Percentiles rank a stretch among this genome's conserved stretches.
Evolutionary conservation across 64 coral and sea anemone species (phyloP).

Genomic region (Pocillopora verrucosa): DNA sequence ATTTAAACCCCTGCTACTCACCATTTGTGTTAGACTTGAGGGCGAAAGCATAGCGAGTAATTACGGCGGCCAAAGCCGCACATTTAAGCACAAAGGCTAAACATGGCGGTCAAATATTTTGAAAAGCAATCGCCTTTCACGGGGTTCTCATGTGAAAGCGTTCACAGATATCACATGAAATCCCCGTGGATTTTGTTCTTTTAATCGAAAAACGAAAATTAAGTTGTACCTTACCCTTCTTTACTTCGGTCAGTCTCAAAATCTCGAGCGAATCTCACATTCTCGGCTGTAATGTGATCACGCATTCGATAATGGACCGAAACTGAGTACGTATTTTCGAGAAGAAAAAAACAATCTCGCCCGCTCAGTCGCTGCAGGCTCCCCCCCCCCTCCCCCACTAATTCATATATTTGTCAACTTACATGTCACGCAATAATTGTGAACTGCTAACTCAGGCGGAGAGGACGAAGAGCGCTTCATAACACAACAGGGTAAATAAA

Average conservation of each 20-base stretch:
- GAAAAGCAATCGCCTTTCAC: neutral
- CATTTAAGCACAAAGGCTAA: neutral
- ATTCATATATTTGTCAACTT: no score
- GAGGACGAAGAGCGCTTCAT: no score
- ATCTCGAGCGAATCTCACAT: neutral
- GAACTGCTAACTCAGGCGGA: no score
- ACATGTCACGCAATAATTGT: no score
- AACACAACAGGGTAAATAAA: no score
- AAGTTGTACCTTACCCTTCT: neutral
- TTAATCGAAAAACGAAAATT: neutral
- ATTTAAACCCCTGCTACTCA: neutral
- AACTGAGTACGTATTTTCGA: no score
- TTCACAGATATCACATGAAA: conserved; percentile 6
- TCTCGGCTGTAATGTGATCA: no score
- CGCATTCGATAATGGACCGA: no score
- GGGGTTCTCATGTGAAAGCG: conserved; percentile 8
- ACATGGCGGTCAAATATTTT: conserved; percentile 45
- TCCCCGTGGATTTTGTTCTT: neutral
- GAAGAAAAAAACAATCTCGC: no score
- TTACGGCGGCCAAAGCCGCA: neutral
- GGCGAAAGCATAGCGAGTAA: neutral
- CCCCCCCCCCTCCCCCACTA: no score
- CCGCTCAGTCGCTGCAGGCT: no score
- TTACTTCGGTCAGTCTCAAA: neutral
- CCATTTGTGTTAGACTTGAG: neutral